Base-by-base conservation (phyloP, 2,797 vertebrate species). In the Helicolenus hilgendorfi region DNA sequence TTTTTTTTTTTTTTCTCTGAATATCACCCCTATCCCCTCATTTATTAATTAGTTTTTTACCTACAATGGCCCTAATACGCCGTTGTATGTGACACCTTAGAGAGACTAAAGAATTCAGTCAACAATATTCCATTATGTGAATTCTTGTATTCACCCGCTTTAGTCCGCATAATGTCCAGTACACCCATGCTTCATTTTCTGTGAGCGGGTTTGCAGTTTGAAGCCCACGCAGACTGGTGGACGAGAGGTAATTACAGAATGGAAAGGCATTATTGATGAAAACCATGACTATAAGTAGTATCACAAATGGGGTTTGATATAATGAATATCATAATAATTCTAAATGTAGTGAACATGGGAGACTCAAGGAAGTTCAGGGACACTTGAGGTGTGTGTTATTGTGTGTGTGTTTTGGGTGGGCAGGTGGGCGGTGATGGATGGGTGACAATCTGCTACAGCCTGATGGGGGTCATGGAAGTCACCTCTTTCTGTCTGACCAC, bases 381-480 rank as follows among this genome's bases (percentile, higher is more conserved):
- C 36, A 79, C 24, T 49, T 36, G 49, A 67, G 31, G 60, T 63
- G 31, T 73, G 69, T 41, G 60, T 65, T 45, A 13, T 63, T 70
- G 68, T 81, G 45, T 75, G 68, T 49, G 59, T 38, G 59, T 77
- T 41, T n/a, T 49, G 24, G 8, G 49, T 49, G 65, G 67, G 69
- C 53, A 65, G 72, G 79, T 85, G 78, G 85, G 72, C 2, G 27
- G 73, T 95, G 94, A 97, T 91, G 78, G 87, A 96, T 95, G 92
- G 77, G 81, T 95, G 95, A 94, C 96, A 95, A 95, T 95, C 92
- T 94, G 93, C 79, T 85, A 71, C 83, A 86, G 87, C 85, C 84
- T 91, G 93, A 94, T 95, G 83, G 79, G 77, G 94, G 94, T 96
- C 94, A 96, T 2, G 3, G 63, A 79, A 59, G 81, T 89, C 75